These are phyloP conservation scores for Erpornis zantholeuca DNA, from an alignment of 2,113 vertebrate species.

Conservation along the genomic window DNA sequence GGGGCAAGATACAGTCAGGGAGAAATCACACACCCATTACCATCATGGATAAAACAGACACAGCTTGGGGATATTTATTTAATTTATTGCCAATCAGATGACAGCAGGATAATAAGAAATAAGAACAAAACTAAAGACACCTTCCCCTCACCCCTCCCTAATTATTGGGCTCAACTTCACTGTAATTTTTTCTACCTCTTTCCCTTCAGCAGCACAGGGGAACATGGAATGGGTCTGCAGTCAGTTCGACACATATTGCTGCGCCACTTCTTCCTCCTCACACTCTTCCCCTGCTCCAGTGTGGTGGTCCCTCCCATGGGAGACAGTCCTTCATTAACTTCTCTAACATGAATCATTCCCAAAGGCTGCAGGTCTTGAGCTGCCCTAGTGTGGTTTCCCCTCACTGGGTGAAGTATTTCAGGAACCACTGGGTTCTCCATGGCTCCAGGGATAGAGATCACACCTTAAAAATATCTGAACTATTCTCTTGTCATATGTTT, in stretches of 20 bases:
- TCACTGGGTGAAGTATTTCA: not conserved
- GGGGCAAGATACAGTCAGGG: not conserved
- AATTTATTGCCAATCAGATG: not conserved
- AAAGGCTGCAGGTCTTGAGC: not conserved
- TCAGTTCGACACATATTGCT: not conserved
- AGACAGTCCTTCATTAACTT: not conserved
- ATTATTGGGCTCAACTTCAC: not conserved
- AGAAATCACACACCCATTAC: not conserved
- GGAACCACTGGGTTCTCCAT: not conserved
- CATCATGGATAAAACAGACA: not conserved
- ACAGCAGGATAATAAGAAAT: not conserved
- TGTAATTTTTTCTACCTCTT: not conserved
- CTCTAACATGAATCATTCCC: not conserved
- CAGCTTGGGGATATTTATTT: not conserved
- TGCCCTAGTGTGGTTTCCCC: not conserved
- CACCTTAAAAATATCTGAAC: not conserved
- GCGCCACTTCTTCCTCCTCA: not conserved
- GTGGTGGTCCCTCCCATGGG: too few species aligned
- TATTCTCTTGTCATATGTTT: not conserved
- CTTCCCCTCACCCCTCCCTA: not conserved
- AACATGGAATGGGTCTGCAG: not conserved
- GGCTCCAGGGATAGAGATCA: not conserved
- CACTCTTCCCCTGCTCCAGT: not conserved
- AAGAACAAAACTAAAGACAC: not conserved
- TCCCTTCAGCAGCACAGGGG: accelerated